phyloP scores from a whole-genome alignment of 2,888 invertebrate species.

The Buathra laborator region DNA sequence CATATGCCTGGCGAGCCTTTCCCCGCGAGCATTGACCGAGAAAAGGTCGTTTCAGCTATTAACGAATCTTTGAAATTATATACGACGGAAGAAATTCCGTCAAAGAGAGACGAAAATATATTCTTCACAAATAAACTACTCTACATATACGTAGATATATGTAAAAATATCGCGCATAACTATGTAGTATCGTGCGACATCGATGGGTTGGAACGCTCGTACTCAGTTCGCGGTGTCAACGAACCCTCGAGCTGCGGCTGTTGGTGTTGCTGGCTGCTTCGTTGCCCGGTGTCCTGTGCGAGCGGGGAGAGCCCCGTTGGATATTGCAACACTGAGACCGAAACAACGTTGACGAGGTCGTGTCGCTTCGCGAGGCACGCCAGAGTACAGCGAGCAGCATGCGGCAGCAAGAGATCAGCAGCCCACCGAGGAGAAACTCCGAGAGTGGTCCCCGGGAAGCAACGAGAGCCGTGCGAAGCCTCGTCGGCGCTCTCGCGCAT shows the following conservation, averaged over 20 bases:
- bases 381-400: constrained; percentile 11
- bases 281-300: constrained; percentile 19
- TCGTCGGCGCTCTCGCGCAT: constrained; percentile 9
- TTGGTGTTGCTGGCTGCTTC: constrained; percentile 38
- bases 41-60: constrained; percentile 50
- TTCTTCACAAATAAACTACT: not conserved
- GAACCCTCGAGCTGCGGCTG: constrained; percentile 68
- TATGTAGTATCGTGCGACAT: constrained; percentile 55
- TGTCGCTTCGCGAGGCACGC: constrained; percentile 63
- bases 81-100: constrained; percentile 8
- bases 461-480: not conserved
- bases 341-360: constrained; percentile 74
- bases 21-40: constrained; percentile 58
- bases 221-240: constrained; percentile 70
- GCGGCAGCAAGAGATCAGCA: constrained; percentile 21
- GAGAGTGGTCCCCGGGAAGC: constrained; percentile 28
- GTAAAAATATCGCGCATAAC: not conserved
- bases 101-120: not conserved
- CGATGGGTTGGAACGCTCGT: constrained; percentile 59
- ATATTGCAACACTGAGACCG: constrained; percentile 66
- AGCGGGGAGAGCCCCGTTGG: constrained; percentile 58
- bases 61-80: not conserved
- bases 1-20: not conserved
- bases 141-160: not conserved
- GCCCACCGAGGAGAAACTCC: constrained; percentile 58